Evolutionary conservation across 2,797 vertebrate species (phyloP), one percentile per base, ranked within the genome.

Genomic region (Paedocypris micromegethes): DNA sequence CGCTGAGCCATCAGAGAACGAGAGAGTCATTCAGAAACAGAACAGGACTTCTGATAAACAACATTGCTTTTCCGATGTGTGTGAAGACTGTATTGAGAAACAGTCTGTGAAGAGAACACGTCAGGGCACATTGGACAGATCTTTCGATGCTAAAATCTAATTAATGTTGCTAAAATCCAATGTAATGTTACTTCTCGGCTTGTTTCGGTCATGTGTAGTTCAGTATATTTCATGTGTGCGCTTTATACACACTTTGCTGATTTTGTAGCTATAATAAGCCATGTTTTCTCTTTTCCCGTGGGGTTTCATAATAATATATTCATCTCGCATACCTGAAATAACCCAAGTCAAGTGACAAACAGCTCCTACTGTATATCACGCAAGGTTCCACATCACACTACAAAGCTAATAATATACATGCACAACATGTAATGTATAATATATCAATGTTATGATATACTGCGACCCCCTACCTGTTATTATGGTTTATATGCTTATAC

Each of bases 231-330:
- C 23, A 52, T 7, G 54, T 54, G 51, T 46, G 38, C 60, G 52
- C 47, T n/a, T 59, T 58, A 9, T 51, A 66, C 51, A 39, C 3
- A 2, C 49, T 53, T 9, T 58, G 23, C 23, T 23, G 23, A 23
- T 23, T 23, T 23, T 23, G 23, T 23, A 23, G 23, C 23, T 23
- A 23, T 23, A 23, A 23, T 23, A 23, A 23, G 23, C 4, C 45
- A 59, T 68, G 46, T 40, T 6, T 42, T 42, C 8, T 53, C 6
- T 43, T 7, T 39, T 47, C 44, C 50, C 50, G 55, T 5, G 44
- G 44, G 67, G 38, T 61, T 69, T 4, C 6, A n/a, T 61, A 55
- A 54, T 61, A 9, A 69, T 61, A 9, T 40, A 41, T 61, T 54
- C 5, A 0, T 61, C 51, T 55, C 43, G 7, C 5, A 7, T 55